Conservation (phyloP, 2,888 invertebrate species). For the Aethes cnicana region DNA sequence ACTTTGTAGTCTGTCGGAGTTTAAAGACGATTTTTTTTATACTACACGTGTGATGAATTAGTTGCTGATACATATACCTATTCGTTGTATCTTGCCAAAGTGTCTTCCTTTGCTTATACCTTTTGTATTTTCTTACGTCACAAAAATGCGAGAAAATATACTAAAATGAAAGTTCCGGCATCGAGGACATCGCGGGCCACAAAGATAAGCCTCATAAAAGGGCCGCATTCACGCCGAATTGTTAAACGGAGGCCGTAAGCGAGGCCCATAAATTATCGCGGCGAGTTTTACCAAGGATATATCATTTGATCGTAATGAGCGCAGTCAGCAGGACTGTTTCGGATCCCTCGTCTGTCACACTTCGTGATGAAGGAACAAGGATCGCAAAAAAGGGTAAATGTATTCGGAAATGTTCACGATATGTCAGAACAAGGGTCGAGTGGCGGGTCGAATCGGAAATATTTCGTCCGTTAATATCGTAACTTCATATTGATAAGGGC, state of each 20-base stretch:
- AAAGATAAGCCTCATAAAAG: neutral
- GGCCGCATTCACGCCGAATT: neutral
- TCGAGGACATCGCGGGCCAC: too few relatives aligned
- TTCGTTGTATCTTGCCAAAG: too few relatives aligned
- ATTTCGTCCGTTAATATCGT: slow-evolving; percentile 39
- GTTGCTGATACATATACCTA: too few relatives aligned
- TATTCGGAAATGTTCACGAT: slow-evolving; percentile 35
- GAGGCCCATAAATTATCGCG: slow-evolving; percentile 9
- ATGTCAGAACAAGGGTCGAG: slow-evolving; percentile 45
- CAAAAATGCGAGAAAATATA: too few relatives aligned
- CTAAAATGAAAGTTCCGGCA: too few relatives aligned
- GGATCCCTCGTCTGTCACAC: slow-evolving; percentile 54
- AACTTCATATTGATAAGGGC: slow-evolving; percentile 37
- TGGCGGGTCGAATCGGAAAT: slow-evolving; percentile 32
- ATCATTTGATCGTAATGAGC: slow-evolving; percentile 52
- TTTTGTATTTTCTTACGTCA: too few relatives aligned
- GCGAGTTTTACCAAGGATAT: slow-evolving; percentile 22
- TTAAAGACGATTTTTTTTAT: too few relatives aligned
- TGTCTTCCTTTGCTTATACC: too few relatives aligned
- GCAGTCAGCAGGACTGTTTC: slow-evolving; percentile 56
- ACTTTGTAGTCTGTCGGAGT: too few relatives aligned
- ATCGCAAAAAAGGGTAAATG: slow-evolving; percentile 59
- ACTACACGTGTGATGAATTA: too few relatives aligned
- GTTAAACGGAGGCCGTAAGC: neutral
- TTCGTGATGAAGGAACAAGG: slow-evolving; percentile 57